Evolutionary conservation across 2,113 vertebrate species (phyloP).

Genomic region (Harpagus bidentatus): DNA sequence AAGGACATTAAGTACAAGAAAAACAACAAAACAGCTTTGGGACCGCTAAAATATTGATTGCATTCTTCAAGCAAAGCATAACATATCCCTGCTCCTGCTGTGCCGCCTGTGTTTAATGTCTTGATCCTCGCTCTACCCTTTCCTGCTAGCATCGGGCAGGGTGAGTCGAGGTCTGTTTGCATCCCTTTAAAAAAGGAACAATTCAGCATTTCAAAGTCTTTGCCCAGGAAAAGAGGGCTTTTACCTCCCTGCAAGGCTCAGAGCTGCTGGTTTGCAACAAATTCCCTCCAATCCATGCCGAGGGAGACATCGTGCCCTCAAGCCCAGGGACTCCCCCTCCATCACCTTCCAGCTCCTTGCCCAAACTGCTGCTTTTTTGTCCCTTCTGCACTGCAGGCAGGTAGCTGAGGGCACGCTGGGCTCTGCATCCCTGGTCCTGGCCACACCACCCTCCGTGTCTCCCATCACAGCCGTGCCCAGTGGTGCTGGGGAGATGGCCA

Average conservation of each 20-base stretch:
- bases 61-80: background rate
- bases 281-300: background rate
- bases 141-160: background rate
- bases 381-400: background rate
- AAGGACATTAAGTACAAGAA: background rate
- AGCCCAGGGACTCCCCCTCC: background rate
- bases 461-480: fast-evolving
- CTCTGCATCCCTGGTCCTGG: background rate
- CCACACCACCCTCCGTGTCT: fast-evolving
- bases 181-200: background rate
- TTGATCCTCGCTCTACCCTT: background rate
- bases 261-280: fast-evolving
- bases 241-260: background rate
- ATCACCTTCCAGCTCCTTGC: background rate
- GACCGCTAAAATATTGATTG: background rate
- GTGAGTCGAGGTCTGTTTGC: background rate
- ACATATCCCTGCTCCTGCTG: background rate
- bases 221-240: background rate
- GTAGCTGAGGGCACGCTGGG: background rate
- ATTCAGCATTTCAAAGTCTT: background rate
- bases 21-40: background rate
- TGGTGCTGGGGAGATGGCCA: background rate
- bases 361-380: background rate
- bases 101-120: background rate
- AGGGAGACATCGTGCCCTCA: background rate